phyloP scores from a whole-genome alignment of 2,797 vertebrate genomes.

The Esox masquinongy region DNA sequence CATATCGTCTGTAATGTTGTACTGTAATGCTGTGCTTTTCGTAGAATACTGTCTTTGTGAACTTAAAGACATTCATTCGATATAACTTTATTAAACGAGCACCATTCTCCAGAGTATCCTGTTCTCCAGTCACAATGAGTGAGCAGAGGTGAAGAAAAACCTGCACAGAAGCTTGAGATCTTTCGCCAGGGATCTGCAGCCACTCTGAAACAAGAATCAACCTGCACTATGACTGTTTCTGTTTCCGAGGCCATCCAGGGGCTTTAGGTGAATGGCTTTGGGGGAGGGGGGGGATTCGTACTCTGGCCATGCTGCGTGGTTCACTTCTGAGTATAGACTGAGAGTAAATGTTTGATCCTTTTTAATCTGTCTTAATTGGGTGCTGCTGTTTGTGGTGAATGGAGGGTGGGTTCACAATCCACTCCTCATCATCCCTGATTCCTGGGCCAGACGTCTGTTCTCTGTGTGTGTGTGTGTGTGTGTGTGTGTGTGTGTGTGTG shows the following conservation, averaged over 20 bases:
- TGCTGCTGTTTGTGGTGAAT: conserved; percentile 30
- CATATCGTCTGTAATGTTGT: too few relatives aligned
- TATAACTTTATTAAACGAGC: too few relatives aligned
- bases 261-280: conserved; percentile 48
- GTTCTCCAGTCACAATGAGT: too few relatives aligned
- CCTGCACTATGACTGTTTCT: conserved; percentile 10
- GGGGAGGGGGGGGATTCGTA: conserved; percentile 44
- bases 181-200: too few relatives aligned
- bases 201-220: too few relatives aligned
- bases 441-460: conserved; percentile 6
- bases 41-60: too few relatives aligned
- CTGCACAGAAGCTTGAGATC: too few relatives aligned
- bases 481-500: not conserved
- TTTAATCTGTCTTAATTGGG: conserved; percentile 67
- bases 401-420: conserved; percentile 23
- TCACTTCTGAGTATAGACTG: conserved; percentile 43
- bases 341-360: conserved; percentile 52
- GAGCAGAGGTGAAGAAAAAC: too few relatives aligned
- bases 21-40: too few relatives aligned
- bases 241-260: conserved; percentile 50
- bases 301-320: conserved; percentile 49
- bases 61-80: too few relatives aligned
- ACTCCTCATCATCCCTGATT: too few relatives aligned
- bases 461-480: conserved; percentile 10
- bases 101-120: too few relatives aligned